Base-by-base conservation (phyloP, 2,113 vertebrate species). In the Brachyistius frenatus region DNA sequence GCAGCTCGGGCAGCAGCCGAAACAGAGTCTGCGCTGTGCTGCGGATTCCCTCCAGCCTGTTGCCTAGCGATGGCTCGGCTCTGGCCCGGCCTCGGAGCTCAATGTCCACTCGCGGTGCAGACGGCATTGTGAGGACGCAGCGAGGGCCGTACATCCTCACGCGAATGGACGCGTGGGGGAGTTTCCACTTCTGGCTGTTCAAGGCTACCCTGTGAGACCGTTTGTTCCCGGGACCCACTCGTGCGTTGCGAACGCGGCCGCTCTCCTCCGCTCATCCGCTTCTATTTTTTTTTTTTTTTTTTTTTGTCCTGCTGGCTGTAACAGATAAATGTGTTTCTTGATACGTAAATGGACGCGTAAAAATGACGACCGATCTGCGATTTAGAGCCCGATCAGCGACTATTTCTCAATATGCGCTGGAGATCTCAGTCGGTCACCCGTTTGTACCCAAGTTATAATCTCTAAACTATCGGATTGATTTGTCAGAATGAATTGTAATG, bases 41-140 rank as follows among this genome's bases (percentile, higher is more conserved):
- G 73, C 16, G 69, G 77, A 85, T 88, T 87, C 86, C 86, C 82
- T 74, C 36, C 77, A 8, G 80, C 81, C 88, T 89, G 91, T 93
- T 93, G 92, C 91, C 90, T 91, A 87, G 92, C 11, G 86, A 93
- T 93, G 35, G 85, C 82, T 83, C 5, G 30, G 88, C 76, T 75
- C 76, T 68, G 76, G 57, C 76, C 65, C 10, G 70, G 81, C 66
- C 80, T 72, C 81, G 16, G 55, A 73, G 64, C 74, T 77, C 77
- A 11, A 73, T 83, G 83, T 85, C 82, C 73, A 31, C 77, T 85
- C 13, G 66, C 73, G 11, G 63, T 50, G 60, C 52, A 67, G 85
- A 70, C 52, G 52, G 61, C 13, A 69, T 75, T 90, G 89, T 86
- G 81, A 76, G 83, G 74, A 86, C 79, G 76, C 84, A 5, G 69